phyloP scores from a whole-genome alignment of 2,888 invertebrate genomes.

The Drosophila nr. perissopoda region DNA sequence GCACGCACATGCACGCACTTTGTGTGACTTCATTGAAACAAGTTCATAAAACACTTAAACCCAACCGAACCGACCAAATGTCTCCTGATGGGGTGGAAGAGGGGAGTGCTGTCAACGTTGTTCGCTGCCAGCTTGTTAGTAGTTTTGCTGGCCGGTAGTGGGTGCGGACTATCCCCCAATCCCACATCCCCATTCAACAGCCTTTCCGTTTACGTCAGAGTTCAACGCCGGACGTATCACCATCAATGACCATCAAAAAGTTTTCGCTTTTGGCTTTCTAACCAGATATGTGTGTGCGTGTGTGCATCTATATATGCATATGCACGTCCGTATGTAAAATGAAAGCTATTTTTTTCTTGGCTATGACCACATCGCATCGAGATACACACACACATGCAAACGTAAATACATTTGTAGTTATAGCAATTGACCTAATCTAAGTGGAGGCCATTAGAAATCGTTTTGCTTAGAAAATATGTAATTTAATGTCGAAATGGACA shows the following conservation, averaged over 20 bases:
- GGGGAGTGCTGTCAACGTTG: constrained; percentile 48
- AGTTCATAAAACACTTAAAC: constrained; percentile 84
- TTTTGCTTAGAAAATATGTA: constrained; percentile 61
- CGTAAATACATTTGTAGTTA: background rate
- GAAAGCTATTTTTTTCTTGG: constrained; percentile 27
- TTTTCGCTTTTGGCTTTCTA: constrained; percentile 64
- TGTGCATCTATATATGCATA: background rate
- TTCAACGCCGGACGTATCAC: constrained; percentile 65
- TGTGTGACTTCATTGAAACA: constrained; percentile 79
- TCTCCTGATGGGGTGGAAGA: constrained; percentile 50
- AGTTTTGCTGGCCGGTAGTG: constrained; percentile 44
- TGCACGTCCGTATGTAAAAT: constrained; percentile 23
- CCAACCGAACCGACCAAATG: constrained; percentile 67
- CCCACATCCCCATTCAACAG: background rate
- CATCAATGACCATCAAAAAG: constrained; percentile 71
- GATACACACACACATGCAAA: constrained; percentile 37
- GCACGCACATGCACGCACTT: constrained; percentile 55
- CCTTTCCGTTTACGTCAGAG: constrained; percentile 31
- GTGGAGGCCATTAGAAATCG: constrained; percentile 76
- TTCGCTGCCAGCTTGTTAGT: constrained; percentile 70
- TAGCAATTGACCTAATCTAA: constrained; percentile 77
- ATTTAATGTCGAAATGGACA: constrained; percentile 28
- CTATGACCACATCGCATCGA: constrained; percentile 45
- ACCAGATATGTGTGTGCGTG: constrained; percentile 30
- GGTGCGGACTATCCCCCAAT: background rate